Evolutionary conservation across 2,797 vertebrate species (phyloP), one percentile per base, ranked within the genome.

Genomic region (Xenopus petersii): DNA sequence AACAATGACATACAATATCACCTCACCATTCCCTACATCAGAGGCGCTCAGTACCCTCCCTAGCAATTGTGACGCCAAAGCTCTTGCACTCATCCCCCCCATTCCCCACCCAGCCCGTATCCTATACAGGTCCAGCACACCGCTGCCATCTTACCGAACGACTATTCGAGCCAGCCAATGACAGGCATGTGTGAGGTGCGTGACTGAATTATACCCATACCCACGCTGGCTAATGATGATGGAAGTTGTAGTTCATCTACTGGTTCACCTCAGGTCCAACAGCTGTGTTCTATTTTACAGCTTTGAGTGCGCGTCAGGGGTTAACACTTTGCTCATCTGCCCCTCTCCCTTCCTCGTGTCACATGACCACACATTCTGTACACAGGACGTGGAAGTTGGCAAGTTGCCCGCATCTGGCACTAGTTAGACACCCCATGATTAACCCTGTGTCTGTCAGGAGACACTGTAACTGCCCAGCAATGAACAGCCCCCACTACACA

Each of bases 371-470:
- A 36, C 75, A 78, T 78, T 73, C 70, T 73, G 76, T 70, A 79
- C 76, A 74, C 71, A 79, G 76, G 76, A 79, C 71, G 71, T 79
- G 71, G 76, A 79, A 70, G 76, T 48, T 79, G 76, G 76, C 76
- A 70, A 71, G 4, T 8, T 70, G 76, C 76, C 76, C 0, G 42
- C 55, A 70, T 69, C 67, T 78, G 70, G 70, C 66, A 69, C 76
- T 65, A 54, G 60, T 73, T 78, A 79, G 67, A 64, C 70, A 73
- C 62, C 76, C 66, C 46, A 58, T 79, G 21, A 69, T 79, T 73
- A 79, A 79, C 76, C 66, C 16, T 9, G 15, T 15, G 13, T 24
- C 15, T 73, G n/a, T 66, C 70, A 64, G 15, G 8, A 56, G 54
- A 8, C 16, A 8, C 6, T 5, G 16, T 56, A 56, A 17, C 49